These are phyloP conservation scores for Antedon mediterranea DNA, from an alignment of 53 echinoderm and acorn worm species.

Conservation along the genomic window DNA sequence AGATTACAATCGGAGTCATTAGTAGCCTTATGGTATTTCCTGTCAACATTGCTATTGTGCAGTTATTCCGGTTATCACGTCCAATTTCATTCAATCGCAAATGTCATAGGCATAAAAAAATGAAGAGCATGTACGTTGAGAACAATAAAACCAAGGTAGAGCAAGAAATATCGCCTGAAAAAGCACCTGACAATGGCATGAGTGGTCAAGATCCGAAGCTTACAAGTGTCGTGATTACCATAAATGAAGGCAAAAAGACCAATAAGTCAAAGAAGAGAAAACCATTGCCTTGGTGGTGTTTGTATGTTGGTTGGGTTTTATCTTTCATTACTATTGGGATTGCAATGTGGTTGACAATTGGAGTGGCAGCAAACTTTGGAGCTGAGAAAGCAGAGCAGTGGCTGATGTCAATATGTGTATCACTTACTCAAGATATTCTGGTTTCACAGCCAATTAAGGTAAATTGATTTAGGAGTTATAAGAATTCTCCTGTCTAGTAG, in stretches of 20 bases:
- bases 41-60: slow-evolving; percentile 55
- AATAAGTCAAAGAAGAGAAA: background rate
- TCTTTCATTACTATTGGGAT: slow-evolving; percentile 30
- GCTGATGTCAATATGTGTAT: slow-evolving; percentile 51
- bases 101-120: no score
- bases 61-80: slow-evolving; percentile 61
- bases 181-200: no score
- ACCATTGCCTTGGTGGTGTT: slow-evolving; percentile 43
- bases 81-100: slow-evolving; percentile 8
- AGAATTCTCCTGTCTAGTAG: no score
- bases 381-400: slow-evolving; percentile 54
- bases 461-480: background rate
- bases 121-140: background rate
- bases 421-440: slow-evolving; percentile 52
- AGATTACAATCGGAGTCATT: slow-evolving; percentile 72
- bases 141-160: background rate
- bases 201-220: no score
- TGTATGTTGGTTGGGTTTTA: slow-evolving; percentile 43
- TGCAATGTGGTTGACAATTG: slow-evolving; percentile 55
- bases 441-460: slow-evolving; percentile 76
- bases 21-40: slow-evolving; percentile 92
- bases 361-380: slow-evolving; percentile 54
- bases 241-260: background rate
- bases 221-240: background rate
- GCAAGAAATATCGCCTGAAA: no score